Evolutionary conservation across 2,888 invertebrate species (phyloP), one percentile per base, ranked within the genome.

Genomic region (Cremastinae sp.): DNA sequence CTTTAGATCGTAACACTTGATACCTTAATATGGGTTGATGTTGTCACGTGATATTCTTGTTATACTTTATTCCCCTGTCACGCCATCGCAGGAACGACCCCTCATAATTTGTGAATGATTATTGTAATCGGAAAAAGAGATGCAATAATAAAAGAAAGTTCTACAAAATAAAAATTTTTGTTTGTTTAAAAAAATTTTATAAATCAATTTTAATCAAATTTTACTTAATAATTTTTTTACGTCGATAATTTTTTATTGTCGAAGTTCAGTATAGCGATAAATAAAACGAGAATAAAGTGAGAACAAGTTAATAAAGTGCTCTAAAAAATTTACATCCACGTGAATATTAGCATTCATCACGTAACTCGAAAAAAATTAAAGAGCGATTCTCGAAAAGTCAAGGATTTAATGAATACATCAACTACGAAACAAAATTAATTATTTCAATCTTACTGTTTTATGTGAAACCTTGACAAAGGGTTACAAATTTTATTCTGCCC

Each of bases 1-100:
- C 51, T 64, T 51, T 43, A 64, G 74, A 70, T 70, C 49, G 49
- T 37, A 58, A 12, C 58, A 22, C 62, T 43, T 70, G 69, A 70
- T 74, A 43, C 41, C 56, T 51, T 35, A 28, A 28, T n/a, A n/a
- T n/a, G n/a, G 5, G 28, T 5, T 28, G 28, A 28, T 28, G 28
- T 28, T 43, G 43, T 22, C 43, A 51, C 70, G 64, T 49, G 45
- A 53, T 51, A 55, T 16, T 16, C 51, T 55, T 2, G 35, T 20
- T 5, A 56, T n/a, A n/a, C 18, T 14, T 64, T 41, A 43, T 41
- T 51, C 22, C 35, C 51, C 14, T 3, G 56, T 51, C 74, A 74
- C 62, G 69, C 71, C 59, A 64, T 69, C 69, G 18, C 51, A 69
- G 35, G 37, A 64, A 18, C 28, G n/a, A 8, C 37, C 37, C n/a